Evolutionary conservation across 2,113 vertebrate genomes (phyloP).

Genomic region (Mormoops blainvillei): DNA sequence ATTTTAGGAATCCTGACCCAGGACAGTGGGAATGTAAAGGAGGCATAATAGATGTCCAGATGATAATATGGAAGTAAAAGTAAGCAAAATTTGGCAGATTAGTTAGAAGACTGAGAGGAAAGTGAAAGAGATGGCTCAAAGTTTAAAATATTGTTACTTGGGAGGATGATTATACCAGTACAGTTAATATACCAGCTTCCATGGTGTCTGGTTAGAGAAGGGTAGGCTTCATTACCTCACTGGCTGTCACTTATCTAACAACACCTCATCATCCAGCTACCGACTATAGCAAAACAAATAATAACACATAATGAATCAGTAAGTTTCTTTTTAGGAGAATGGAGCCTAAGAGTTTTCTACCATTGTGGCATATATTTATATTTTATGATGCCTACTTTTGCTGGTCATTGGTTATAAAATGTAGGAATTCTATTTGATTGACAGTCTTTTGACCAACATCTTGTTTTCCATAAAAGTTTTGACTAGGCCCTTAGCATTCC

Average conservation of each 20-base stretch:
- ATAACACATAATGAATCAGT: background rate
- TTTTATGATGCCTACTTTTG: background rate
- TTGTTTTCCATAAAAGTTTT: slow-evolving; percentile 8
- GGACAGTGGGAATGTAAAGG: background rate
- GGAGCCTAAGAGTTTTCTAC: background rate
- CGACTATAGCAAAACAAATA: background rate
- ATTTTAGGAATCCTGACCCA: background rate
- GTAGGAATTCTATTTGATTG: background rate
- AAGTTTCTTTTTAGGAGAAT: background rate
- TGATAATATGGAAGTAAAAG: background rate
- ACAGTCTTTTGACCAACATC: background rate
- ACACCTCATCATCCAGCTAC: background rate
- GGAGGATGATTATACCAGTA: background rate
- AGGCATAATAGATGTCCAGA: background rate
- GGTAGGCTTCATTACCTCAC: background rate
- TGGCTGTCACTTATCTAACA: background rate
- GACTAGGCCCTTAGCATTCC: background rate
- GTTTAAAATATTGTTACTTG: background rate
- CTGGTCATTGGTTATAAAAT: background rate
- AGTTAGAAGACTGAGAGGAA: background rate
- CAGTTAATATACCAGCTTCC: background rate
- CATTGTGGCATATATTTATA: background rate
- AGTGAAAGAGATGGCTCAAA: background rate
- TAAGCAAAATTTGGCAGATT: background rate
- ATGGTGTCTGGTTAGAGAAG: background rate